Base-by-base conservation (phyloP, 2,113 vertebrate genomes). In the Oxyura jamaicensis region DNA sequence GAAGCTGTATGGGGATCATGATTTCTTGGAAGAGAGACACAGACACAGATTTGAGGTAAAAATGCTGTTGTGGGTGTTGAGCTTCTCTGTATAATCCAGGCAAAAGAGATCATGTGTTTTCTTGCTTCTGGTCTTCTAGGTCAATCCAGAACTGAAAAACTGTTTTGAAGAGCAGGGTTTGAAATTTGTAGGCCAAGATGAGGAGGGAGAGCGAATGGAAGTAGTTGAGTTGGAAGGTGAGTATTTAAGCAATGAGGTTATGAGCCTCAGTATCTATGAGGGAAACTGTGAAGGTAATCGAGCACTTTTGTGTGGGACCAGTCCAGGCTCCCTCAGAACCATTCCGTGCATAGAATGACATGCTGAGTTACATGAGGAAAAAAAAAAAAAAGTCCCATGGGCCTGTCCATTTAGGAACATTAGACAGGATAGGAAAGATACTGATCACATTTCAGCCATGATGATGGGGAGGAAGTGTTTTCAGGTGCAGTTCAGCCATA, bases 171-270 rank as follows among this genome's bases (percentile, higher is more conserved):
- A 98, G 28, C 98, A 98, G 55, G 99, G 99, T 25, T 97, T 99
- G 96, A 97, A 97, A 90, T 99, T 99, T 63, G 99, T 99, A 15
- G 99, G 99, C 62, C 98, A 99, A 85, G 99, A 99, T 62, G 97
- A 99, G 36, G 99, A 99, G 95, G 99, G 99, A 55, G 99, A 99
- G 59, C 96, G 99, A 73, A 99, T 99, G 99, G 99, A 99, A 90
- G 97, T 99, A 65, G 98, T 99, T 28, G 99, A 99, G 94, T 93
- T 99, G 86, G 99, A 99, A 69, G 99, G 99, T 99, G 88, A 84
- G 96, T 88, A 7, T 44, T 67, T 58, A 7, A 55, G 16, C 31
- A 25, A 10, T 19, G 67, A 29, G 20, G 72, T 36, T 71, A 52
- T 39, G 81, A 46, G 8, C 36, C 46, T 74, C 33, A 44, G 69